Evolutionary conservation across 2,797 vertebrate species (phyloP).

Genomic region (Notolepis coatsorum): DNA sequence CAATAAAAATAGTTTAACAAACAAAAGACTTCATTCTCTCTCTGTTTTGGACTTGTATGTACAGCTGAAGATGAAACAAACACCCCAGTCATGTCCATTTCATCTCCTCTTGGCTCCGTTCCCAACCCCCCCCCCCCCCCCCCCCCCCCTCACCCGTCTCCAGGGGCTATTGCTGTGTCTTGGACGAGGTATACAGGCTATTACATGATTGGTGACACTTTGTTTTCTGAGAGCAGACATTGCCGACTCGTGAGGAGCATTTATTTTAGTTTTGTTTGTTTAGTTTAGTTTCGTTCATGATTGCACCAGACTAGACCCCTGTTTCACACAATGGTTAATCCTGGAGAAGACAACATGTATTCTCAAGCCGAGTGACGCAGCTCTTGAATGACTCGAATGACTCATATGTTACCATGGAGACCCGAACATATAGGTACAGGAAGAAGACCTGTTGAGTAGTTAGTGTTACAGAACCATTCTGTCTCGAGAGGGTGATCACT

Average conservation of each 20-base stretch:
- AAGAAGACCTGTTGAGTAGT: constrained; percentile 41
- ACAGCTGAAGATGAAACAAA: constrained; percentile 79
- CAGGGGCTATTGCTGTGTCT: constrained; percentile 80
- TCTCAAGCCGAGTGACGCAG: constrained; percentile 53
- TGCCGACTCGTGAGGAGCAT: constrained; percentile 49
- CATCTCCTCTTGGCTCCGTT: constrained; percentile 80
- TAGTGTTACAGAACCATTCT: constrained; percentile 22
- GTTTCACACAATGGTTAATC: constrained; percentile 50
- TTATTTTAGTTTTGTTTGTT: constrained; percentile 26
- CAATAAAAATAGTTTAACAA: constrained; percentile 88
- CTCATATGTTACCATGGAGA: constrained; percentile 38
- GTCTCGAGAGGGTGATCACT: too few relatives aligned
- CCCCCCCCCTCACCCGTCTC: constrained; percentile 44
- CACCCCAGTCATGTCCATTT: constrained; percentile 65
- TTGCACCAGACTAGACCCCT: constrained; percentile 53
- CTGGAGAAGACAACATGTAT: constrained; percentile 59
- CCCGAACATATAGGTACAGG: constrained; percentile 40
- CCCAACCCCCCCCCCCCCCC: constrained; percentile 55
- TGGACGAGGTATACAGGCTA: constrained; percentile 82
- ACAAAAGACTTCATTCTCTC: constrained; percentile 82
- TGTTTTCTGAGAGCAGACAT: constrained; percentile 47
- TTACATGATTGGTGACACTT: constrained; percentile 70
- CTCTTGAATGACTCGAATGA: constrained; percentile 47
- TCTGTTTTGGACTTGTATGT: constrained; percentile 77
- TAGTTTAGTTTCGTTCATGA: constrained; percentile 70